Conservation (phyloP, 1,140 invertebrate genomes). For the Pachyrhynchus sulphureomaculatus region DNA sequence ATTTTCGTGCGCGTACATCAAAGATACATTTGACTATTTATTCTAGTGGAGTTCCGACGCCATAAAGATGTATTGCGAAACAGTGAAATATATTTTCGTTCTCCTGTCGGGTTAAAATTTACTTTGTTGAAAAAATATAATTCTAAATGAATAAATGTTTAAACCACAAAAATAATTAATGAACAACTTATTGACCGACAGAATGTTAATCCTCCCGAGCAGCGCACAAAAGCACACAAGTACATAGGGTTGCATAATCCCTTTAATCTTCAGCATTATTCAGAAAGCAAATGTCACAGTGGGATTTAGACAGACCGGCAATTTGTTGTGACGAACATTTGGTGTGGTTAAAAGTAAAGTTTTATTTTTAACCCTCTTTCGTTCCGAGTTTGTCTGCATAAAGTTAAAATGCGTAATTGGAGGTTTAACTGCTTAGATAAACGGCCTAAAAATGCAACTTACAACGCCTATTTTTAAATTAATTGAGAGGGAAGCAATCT, state of each 20-base stretch:
- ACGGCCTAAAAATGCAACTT: constrained; percentile 1
- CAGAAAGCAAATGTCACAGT: constrained; percentile 26
- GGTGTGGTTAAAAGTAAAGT: constrained; percentile 18
- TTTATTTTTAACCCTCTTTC: constrained; percentile 15
- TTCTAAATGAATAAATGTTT: neutral
- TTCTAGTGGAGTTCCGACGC: too few species aligned
- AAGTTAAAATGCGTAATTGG: constrained; percentile 10
- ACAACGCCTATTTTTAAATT: constrained; percentile 7
- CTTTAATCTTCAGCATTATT: constrained; percentile 19
- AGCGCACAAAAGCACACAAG: constrained; percentile 8
- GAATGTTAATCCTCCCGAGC: neutral
- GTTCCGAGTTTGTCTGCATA: neutral
- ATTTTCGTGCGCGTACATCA: too few species aligned
- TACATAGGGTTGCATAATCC: constrained; percentile 7
- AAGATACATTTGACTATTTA: too few species aligned
- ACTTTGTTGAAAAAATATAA: too few species aligned
- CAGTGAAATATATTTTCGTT: too few species aligned
- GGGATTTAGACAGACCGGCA: constrained; percentile 13
- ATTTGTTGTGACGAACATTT: constrained; percentile 19
- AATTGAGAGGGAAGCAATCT: too few species aligned
- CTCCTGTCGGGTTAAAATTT: too few species aligned
- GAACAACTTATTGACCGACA: neutral
- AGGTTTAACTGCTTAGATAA: constrained; percentile 15
- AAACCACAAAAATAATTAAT: neutral
- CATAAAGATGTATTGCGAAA: too few species aligned